These are phyloP conservation scores for Pyrgilauda ruficollis DNA, from an alignment of 2,113 vertebrate species.

Conservation along the genomic window DNA sequence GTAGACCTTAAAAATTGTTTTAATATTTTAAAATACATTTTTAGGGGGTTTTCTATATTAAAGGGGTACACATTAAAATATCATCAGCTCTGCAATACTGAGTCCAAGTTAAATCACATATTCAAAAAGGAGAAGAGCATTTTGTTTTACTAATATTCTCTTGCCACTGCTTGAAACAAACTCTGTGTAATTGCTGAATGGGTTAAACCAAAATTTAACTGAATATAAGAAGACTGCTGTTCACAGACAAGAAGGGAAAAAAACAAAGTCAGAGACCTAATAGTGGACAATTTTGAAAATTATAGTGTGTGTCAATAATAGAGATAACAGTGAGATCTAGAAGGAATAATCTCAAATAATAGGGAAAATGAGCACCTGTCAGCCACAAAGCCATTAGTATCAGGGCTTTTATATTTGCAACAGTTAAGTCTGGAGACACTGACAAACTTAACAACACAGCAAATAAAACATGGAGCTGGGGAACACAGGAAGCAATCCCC, in stretches of 20 bases:
- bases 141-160: background rate
- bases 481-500: background rate
- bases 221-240: conserved; percentile 2
- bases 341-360: conserved; percentile 54
- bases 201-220: conserved; percentile 52
- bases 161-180: background rate
- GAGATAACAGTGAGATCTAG: conserved; percentile 54
- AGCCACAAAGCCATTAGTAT: conserved; percentile 59
- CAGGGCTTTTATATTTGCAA: conserved; percentile 53
- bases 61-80: background rate
- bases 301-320: conserved; percentile 58
- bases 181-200: background rate
- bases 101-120: background rate
- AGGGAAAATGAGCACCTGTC: conserved; percentile 56
- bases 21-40: background rate
- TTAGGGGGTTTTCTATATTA: background rate
- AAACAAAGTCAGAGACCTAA: conserved; percentile 54
- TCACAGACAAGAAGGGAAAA: conserved; percentile 11
- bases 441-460: conserved; percentile 46
- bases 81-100: background rate
- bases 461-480: conserved; percentile 12
- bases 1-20: background rate
- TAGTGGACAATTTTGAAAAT: conserved; percentile 69
- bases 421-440: conserved; percentile 37
- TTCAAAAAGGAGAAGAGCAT: background rate